Conservation (phyloP, 2,113 vertebrate species). For the Anarrhichthys ocellatus region DNA sequence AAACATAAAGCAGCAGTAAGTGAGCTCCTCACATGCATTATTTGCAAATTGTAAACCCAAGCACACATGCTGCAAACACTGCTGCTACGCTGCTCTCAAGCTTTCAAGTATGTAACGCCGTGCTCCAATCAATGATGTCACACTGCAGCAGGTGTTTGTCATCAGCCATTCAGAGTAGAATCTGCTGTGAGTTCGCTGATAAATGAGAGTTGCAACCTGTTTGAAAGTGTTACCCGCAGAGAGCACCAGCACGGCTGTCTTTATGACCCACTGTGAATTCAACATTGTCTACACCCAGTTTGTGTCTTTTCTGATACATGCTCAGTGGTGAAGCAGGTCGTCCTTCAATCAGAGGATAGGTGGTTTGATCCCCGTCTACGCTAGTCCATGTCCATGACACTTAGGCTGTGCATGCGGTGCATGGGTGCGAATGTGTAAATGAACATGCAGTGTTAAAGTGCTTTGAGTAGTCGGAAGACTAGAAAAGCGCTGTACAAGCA, state of each 20-base stretch:
- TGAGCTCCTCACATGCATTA: background rate
- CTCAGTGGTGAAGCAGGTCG: background rate
- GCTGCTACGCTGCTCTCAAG: background rate
- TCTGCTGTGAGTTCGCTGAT: background rate
- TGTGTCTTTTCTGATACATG: background rate
- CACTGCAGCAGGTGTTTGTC: background rate
- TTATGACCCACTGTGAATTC: background rate
- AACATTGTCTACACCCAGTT: background rate
- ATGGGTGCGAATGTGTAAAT: background rate
- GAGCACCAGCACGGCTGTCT: background rate
- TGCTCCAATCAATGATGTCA: background rate
- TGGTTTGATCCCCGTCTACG: background rate
- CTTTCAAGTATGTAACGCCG: background rate
- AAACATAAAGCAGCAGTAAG: background rate
- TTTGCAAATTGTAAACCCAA: background rate
- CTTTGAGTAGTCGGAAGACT: background rate
- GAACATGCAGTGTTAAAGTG: background rate
- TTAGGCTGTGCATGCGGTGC: background rate
- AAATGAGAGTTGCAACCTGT: constrained; percentile 3
- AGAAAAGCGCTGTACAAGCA: background rate
- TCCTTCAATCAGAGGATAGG: background rate
- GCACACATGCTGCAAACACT: too few species aligned
- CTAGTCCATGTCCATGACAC: background rate
- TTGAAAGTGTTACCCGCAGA: background rate
- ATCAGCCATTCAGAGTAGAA: background rate